These are phyloP conservation scores for Corythornis leucogaster DNA, from an alignment of 2,797 vertebrate genomes.

Conservation along the genomic window DNA sequence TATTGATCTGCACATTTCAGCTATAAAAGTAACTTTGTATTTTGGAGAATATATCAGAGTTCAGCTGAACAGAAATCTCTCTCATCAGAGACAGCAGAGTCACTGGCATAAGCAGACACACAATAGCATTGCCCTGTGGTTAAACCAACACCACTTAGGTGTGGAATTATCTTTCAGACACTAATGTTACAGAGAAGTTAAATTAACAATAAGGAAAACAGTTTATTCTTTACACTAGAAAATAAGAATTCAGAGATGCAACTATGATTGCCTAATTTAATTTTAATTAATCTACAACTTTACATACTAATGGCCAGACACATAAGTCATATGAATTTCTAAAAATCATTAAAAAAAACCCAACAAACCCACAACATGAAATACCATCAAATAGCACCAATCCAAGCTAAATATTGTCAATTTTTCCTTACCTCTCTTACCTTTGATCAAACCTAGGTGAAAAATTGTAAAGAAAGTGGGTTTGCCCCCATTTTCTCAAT, in stretches of 20 bases:
- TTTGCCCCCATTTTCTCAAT: background rate
- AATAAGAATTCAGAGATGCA: background rate
- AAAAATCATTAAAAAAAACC: background rate
- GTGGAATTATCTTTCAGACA: background rate
- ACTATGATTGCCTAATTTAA: background rate
- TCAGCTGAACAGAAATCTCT: background rate
- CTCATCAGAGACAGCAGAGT: background rate
- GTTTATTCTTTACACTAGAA: background rate
- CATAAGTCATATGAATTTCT: background rate
- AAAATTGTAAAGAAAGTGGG: background rate
- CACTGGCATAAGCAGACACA: background rate
- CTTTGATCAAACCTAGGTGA: background rate
- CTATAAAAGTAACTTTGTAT: background rate
- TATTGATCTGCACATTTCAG: background rate
- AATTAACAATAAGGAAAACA: background rate
- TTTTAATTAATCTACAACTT: background rate
- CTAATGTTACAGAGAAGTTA: background rate
- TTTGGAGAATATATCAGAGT: background rate
- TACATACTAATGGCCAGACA: background rate
- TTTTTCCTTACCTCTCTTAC: background rate
- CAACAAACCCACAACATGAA: background rate
- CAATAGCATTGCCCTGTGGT: background rate
- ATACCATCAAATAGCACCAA: background rate
- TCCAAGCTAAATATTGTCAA: background rate
- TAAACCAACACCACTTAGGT: background rate